Base-by-base conservation (phyloP, 1,140 invertebrate genomes). In the Bombus difficillimus region DNA sequence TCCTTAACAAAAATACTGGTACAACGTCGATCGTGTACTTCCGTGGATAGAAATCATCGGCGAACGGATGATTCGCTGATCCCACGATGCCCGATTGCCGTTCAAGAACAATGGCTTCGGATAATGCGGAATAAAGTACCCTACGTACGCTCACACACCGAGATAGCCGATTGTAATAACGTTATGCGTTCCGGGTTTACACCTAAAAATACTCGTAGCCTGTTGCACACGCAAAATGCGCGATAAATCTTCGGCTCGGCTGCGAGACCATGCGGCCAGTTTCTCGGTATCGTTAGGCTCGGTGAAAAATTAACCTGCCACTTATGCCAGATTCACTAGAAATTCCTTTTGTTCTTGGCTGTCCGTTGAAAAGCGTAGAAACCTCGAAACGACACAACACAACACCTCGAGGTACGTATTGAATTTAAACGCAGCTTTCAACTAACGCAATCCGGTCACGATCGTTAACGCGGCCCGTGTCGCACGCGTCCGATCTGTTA, bases 71-170 rank as follows among this genome's bases (percentile, higher is more conserved):
- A 87, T 87, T 87, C 82, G 86, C 68, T 77, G 86, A 84, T 87
- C 86, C 86, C 86, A 87, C 82, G 86, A 87, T 87, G 82, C 82
- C 81, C 86, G 86, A 87, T 87, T 83, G 82, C 82, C 57, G 66
- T 18, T 37, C 32, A 37, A 77, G 86, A 87, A 87, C 86, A 87
- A 87, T 87, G 71, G 82, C 81, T 74, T n/a, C 57, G 86, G 86
- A 87, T 85, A 87, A 87, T 87, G 82, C 86, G 86, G 81, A 85
- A 87, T 87, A 85, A 57, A 87, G 59, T 87, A 64, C 76, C 69
- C 77, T 62, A 43, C 53, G 64, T 53, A 22, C 72, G 41, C 78
- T 53, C 71, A 37, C 41, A n/a, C 77, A 28, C 25, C 78, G 66
- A 18, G 75, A 85, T 73, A 81, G 47, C 43, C 84, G 71, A 85